These are phyloP conservation scores for Leptopilina syphax DNA, from an alignment of 2,888 invertebrate species.

Conservation along the genomic window DNA sequence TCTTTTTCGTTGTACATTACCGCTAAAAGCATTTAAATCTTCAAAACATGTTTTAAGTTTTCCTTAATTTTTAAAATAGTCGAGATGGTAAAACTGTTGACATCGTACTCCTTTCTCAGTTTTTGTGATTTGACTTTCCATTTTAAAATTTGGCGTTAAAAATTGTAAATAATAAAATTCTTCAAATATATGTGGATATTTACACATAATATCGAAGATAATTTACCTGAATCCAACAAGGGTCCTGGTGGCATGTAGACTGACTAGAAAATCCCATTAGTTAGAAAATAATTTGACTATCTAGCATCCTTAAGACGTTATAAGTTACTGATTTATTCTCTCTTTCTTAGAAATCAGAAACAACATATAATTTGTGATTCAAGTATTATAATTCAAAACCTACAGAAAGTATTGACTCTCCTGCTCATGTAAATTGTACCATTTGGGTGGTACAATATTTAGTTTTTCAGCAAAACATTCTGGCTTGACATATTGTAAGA, in stretches of 20 bases:
- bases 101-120: no score
- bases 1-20: background rate
- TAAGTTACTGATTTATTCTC: background rate
- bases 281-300: background rate
- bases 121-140: no score
- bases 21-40: background rate
- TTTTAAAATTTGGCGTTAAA: no score
- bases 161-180: no score
- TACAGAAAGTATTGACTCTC: slow-evolving; percentile 36
- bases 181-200: no score
- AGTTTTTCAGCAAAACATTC: slow-evolving; percentile 5
- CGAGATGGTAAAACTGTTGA: no score
- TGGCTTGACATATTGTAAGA: slow-evolving; percentile 44
- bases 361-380: background rate
- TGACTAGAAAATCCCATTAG: no score
- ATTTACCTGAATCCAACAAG: no score
- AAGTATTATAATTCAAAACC: background rate
- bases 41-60: no score
- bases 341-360: background rate
- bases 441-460: slow-evolving; percentile 54
- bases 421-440: slow-evolving; percentile 38
- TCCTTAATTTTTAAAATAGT: no score
- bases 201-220: no score
- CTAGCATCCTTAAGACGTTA: background rate
- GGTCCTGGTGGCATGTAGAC: no score